Evolutionary conservation across 2,888 invertebrate species (phyloP).

Genomic region (Lingula anatina): DNA sequence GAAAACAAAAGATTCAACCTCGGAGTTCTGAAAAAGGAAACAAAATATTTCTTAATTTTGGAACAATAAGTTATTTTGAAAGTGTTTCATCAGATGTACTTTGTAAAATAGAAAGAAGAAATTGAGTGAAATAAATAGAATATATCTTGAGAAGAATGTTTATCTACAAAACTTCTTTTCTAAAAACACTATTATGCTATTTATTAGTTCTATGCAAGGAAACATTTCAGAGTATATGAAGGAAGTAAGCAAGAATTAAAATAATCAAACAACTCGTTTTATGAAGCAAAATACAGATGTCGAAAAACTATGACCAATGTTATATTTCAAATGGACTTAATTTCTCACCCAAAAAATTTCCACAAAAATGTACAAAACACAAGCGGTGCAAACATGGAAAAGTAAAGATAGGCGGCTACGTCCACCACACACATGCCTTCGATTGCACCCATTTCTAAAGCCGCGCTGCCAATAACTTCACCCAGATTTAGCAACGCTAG

Average conservation of each 20-base stretch:
- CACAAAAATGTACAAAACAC: slow-evolving; percentile 76
- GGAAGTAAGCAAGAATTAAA: not conserved
- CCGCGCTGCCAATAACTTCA: slow-evolving; percentile 69
- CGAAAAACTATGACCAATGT: too few relatives aligned
- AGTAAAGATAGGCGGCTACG: slow-evolving; percentile 71
- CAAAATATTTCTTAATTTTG: not conserved
- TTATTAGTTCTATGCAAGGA: not conserved
- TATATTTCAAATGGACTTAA: too few relatives aligned
- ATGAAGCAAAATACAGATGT: too few relatives aligned
- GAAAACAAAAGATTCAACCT: slow-evolving; percentile 66
- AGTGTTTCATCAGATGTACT: too few relatives aligned
- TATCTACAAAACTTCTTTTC: not conserved
- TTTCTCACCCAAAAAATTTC: slow-evolving; percentile 73
- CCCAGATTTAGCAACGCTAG: slow-evolving; percentile 65
- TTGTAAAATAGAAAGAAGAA: too few relatives aligned
- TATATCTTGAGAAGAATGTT: too few relatives aligned
- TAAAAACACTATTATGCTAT: too few relatives aligned
- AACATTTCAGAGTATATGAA: not conserved
- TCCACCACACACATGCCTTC: slow-evolving; percentile 62
- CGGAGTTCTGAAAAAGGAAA: slow-evolving; percentile 17
- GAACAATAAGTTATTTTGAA: too few relatives aligned
- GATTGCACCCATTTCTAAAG: slow-evolving; percentile 55
- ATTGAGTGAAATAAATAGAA: too few relatives aligned
- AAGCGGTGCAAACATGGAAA: slow-evolving; percentile 72
- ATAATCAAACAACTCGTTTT: too few relatives aligned